Percentiles rank a stretch among this genome's conserved stretches.
Evolutionary conservation across 2,797 vertebrate species (phyloP).

Genomic region (Poeciliopsis paucimaculata): DNA sequence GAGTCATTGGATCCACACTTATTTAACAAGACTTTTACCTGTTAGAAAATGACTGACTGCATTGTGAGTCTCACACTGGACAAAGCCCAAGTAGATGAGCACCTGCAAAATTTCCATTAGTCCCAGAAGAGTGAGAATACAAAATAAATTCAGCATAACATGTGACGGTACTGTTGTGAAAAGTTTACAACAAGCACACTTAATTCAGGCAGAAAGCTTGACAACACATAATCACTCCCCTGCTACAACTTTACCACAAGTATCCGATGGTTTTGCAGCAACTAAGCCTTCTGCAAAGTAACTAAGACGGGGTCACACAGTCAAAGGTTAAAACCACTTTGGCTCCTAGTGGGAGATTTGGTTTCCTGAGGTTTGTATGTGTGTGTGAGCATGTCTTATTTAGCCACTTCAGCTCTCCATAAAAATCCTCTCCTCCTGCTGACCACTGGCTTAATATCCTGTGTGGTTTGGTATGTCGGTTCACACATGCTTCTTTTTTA

Average conservation of each 20-base stretch:
- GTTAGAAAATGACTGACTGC: background rate
- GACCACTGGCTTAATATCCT: constrained; percentile 75
- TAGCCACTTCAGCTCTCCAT: constrained; percentile 47
- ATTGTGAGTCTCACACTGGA: background rate
- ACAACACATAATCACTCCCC: constrained; percentile 41
- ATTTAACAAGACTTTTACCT: background rate
- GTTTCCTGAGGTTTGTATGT: constrained; percentile 70
- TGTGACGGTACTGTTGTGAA: background rate
- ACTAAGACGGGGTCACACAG: constrained; percentile 75
- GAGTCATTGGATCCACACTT: background rate
- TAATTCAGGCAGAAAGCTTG: constrained; percentile 21
- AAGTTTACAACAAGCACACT: constrained; percentile 7
- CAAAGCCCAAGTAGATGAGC: background rate
- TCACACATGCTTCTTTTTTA: constrained; percentile 47
- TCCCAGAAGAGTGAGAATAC: background rate
- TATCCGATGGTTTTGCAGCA: constrained; percentile 68
- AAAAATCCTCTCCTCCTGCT: constrained; percentile 56
- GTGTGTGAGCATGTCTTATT: constrained; percentile 38
- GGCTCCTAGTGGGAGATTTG: constrained; percentile 78
- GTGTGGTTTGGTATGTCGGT: constrained; percentile 52
- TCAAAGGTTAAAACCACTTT: constrained; percentile 83
- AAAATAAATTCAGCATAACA: background rate
- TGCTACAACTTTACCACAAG: constrained; percentile 67
- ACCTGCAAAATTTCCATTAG: background rate
- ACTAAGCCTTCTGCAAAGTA: constrained; percentile 55